These are phyloP conservation scores for Calcarius ornatus DNA, from an alignment of 2,113 vertebrate species.

Conservation along the genomic window DNA sequence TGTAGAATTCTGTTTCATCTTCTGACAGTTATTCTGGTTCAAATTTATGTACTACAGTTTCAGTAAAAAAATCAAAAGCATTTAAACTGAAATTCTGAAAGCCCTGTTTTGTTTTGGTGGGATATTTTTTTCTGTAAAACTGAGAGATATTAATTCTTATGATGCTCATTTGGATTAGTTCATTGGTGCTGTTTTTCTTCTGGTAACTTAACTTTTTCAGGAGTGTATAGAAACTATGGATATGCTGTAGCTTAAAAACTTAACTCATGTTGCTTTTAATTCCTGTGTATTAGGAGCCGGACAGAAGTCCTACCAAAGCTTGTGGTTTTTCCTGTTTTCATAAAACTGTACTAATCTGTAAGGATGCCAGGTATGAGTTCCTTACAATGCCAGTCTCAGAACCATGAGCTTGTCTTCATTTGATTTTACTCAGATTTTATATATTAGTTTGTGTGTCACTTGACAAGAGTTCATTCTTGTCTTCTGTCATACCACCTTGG, in stretches of 20 bases:
- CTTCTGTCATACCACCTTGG: background rate
- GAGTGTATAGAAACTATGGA: background rate
- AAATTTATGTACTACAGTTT: background rate
- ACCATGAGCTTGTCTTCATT: background rate
- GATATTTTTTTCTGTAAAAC: background rate
- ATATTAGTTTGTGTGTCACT: background rate
- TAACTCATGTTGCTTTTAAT: background rate
- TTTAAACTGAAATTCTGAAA: background rate
- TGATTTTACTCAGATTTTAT: background rate
- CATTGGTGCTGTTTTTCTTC: background rate
- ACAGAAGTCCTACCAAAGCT: background rate
- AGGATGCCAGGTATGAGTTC: background rate
- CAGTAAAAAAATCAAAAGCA: background rate
- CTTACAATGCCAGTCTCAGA: background rate
- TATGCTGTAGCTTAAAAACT: background rate
- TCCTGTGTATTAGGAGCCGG: background rate
- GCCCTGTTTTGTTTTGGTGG: too few relatives aligned
- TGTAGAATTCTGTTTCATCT: background rate
- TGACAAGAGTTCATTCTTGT: background rate
- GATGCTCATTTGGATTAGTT: background rate
- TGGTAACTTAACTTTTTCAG: background rate
- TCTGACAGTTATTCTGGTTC: background rate
- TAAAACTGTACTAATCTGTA: background rate
- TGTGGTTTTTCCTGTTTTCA: background rate
- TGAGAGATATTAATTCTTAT: background rate